Conservation (phyloP, 2,113 vertebrate species). For the Ptychochromis oligacanthus region DNA sequence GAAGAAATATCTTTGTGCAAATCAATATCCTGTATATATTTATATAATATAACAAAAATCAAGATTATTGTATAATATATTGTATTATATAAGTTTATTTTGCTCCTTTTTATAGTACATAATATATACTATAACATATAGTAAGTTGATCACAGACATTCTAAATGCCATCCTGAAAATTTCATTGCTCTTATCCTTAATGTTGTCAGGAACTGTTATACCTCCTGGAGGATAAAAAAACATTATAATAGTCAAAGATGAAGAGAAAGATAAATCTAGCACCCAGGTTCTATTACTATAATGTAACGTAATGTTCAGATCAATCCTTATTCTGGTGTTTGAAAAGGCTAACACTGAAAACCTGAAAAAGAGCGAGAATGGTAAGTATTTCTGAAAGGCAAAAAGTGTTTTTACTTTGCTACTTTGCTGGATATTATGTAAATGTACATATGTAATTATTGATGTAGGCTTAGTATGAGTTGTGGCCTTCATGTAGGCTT, state of each 20-base stretch:
- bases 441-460: neutral
- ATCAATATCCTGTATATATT: neutral
- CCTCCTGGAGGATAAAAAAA: neutral
- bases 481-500: neutral
- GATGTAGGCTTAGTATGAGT: neutral
- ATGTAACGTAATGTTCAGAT: neutral
- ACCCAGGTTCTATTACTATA: neutral
- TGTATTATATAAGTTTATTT: neutral
- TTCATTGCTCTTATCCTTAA: neutral
- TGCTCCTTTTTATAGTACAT: neutral
- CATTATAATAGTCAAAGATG: conserved; percentile 8
- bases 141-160: neutral
- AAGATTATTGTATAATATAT: neutral
- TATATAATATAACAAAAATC: neutral
- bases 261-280: neutral
- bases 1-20: neutral
- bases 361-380: neutral
- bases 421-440: neutral
- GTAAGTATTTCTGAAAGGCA: neutral
- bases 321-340: neutral
- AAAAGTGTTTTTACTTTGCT: neutral
- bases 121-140: neutral
- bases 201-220: neutral
- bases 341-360: neutral
- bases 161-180: neutral